phyloP scores from a whole-genome alignment of 2,888 invertebrate genomes.

The Itoplectis maculator region DNA sequence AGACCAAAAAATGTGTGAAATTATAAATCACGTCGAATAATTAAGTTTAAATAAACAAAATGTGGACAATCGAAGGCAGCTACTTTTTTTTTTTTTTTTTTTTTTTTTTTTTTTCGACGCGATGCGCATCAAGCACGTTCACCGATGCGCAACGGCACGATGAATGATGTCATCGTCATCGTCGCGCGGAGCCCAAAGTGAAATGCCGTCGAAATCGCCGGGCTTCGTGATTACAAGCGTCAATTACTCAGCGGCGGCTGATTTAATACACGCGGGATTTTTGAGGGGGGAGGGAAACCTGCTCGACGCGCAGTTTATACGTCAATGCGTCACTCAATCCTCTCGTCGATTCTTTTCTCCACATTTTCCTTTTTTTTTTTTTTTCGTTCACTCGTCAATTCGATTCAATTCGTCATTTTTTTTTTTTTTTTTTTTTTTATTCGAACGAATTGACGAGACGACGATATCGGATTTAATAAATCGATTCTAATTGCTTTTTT shows the following conservation, averaged over 20 bases:
- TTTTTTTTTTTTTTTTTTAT: neutral
- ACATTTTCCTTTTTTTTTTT: conserved; percentile 32
- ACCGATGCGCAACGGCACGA: neutral
- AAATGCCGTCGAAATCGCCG: conserved; percentile 48
- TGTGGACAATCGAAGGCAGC: neutral
- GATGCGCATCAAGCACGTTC: neutral
- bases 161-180: conserved; percentile 49
- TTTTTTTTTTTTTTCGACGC: conserved; percentile 3
- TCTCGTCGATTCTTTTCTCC: conserved; percentile 46
- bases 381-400: no score
- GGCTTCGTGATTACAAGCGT: conserved; percentile 31
- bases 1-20: no score
- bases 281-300: conserved; percentile 40
- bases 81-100: conserved; percentile 20
- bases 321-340: conserved; percentile 21
- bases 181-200: conserved; percentile 6
- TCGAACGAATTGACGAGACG: neutral
- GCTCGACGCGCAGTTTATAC: conserved; percentile 22
- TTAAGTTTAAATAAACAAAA: no score
- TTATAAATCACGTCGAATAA: no score
- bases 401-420: no score
- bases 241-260: conserved; percentile 27
- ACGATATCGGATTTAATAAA: conserved; percentile 32
- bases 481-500: conserved; percentile 51
- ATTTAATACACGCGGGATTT: conserved; percentile 38